Conservation (phyloP, 2,113 vertebrate species). For the Haemorhous mexicanus region DNA sequence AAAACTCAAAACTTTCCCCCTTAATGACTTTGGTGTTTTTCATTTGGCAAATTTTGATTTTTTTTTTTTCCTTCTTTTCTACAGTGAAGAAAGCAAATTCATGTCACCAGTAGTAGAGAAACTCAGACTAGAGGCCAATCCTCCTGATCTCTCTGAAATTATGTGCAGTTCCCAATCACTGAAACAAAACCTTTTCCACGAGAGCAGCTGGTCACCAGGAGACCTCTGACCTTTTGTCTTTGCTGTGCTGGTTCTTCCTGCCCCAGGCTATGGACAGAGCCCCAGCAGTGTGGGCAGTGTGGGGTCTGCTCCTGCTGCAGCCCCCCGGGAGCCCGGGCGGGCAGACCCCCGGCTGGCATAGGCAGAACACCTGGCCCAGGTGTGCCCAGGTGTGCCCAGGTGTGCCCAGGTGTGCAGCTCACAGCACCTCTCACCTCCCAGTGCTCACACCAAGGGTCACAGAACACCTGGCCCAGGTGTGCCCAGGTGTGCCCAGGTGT, state of each 20-base stretch:
- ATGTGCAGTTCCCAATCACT: accelerated
- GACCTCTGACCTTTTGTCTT: neutral
- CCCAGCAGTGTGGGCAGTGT: accelerated
- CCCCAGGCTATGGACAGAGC: accelerated
- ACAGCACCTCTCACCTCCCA: too few species aligned
- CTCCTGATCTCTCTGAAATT: neutral
- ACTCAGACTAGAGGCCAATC: neutral
- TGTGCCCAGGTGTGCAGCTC: too few species aligned
- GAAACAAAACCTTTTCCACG: neutral
- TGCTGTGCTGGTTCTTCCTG: neutral
- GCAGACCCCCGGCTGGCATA: neutral
- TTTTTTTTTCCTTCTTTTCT: neutral
- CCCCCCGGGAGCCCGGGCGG: accelerated
- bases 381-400: neutral
- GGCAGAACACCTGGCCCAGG: neutral
- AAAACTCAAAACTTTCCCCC: neutral
- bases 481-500: too few species aligned
- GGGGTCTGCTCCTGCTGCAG: neutral
- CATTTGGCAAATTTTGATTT: neutral
- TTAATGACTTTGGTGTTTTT: neutral
- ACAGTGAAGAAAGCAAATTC: neutral
- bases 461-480: too few species aligned
- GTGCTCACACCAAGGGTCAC: too few species aligned
- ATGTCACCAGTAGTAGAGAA: neutral
- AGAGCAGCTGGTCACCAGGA: neutral